A percentile compares a stretch with the other conserved stretches of the same genome.
Conservation (phyloP, 1,140 invertebrate genomes). For the Macrobrachium nipponense region DNA sequence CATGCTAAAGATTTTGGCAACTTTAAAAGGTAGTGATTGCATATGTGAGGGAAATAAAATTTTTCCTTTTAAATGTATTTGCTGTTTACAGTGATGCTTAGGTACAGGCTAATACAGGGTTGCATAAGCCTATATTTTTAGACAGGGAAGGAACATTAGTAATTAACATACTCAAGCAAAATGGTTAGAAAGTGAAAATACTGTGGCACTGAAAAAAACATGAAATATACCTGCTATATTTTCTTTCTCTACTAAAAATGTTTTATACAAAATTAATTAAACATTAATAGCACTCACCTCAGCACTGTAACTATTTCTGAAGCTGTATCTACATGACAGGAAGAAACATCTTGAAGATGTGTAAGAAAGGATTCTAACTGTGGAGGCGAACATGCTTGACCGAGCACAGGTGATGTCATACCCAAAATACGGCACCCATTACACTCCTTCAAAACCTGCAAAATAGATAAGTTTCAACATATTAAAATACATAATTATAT, state of each 20-base stretch:
- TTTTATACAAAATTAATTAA: not conserved
- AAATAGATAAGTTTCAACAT: not conserved
- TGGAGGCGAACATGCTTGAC: constrained; percentile 47
- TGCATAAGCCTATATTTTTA: too few relatives aligned
- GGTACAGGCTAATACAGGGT: too few relatives aligned
- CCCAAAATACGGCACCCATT: constrained; percentile 38
- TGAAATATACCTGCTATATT: too few relatives aligned
- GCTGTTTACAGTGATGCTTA: too few relatives aligned
- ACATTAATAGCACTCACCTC: constrained; percentile 20
- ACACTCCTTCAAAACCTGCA: constrained; percentile 41
- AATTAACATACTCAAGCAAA: not conserved
- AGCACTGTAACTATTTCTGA: constrained; percentile 60
- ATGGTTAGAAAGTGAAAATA: too few relatives aligned
- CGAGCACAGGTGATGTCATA: constrained; percentile 50
- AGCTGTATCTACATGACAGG: constrained; percentile 48
- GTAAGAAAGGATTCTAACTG: constrained; percentile 64
- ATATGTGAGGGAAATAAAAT: too few relatives aligned
- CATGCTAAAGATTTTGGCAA: too few relatives aligned
- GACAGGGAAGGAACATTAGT: not conserved
- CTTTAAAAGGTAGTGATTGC: too few relatives aligned
- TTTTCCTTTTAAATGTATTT: too few relatives aligned
- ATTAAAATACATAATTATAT: too few relatives aligned
- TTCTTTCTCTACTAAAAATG: too few relatives aligned
- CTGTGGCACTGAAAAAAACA: too few relatives aligned
- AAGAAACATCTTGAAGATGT: constrained; percentile 64